A percentile compares a stretch with the other conserved stretches of the same genome.
Evolutionary conservation across 2,888 invertebrate species (phyloP).

Genomic region (Lasioglossum leucozonium): DNA sequence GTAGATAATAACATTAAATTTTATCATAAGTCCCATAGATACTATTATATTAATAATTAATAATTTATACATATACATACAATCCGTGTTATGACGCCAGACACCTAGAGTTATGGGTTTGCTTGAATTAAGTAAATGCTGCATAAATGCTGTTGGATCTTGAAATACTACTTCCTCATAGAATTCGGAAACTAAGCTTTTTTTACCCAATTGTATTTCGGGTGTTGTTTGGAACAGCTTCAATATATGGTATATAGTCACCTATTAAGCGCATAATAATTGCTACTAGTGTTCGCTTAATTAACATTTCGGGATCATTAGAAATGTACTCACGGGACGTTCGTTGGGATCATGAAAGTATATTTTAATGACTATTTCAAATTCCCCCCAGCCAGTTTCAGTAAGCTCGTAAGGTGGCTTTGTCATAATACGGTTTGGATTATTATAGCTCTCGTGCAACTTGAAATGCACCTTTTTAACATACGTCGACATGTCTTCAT

Average conservation of each 20-base stretch:
- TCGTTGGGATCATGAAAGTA: conserved; percentile 99
- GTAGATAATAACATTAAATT: neutral
- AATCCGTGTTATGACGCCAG: conserved; percentile 95
- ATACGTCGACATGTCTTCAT: conserved; percentile 97
- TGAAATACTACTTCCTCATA: conserved; percentile 98
- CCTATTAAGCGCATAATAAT: conserved; percentile 85
- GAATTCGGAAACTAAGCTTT: conserved; percentile 94
- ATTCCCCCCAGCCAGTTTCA: conserved; percentile 99
- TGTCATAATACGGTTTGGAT: conserved; percentile 96
- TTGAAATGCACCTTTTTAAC: conserved; percentile 99
- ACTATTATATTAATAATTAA: neutral
- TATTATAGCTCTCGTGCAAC: conserved; percentile 98
- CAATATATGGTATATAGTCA: conserved; percentile 96
- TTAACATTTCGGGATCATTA: neutral
- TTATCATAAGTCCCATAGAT: neutral
- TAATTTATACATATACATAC: conserved; percentile 86
- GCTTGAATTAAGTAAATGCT: conserved; percentile 92
- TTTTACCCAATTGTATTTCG: conserved; percentile 86
- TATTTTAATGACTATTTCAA: conserved; percentile 98
- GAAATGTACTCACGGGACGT: conserved; percentile 89
- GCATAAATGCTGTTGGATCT: conserved; percentile 95
- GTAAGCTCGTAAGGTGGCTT: conserved; percentile 98
- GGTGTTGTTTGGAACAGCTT: conserved; percentile 94
- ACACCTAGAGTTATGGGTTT: conserved; percentile 90
- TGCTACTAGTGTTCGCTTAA: neutral